Conservation (phyloP, 2,113 vertebrate genomes). For the Pomatorhinus ruficollis region DNA sequence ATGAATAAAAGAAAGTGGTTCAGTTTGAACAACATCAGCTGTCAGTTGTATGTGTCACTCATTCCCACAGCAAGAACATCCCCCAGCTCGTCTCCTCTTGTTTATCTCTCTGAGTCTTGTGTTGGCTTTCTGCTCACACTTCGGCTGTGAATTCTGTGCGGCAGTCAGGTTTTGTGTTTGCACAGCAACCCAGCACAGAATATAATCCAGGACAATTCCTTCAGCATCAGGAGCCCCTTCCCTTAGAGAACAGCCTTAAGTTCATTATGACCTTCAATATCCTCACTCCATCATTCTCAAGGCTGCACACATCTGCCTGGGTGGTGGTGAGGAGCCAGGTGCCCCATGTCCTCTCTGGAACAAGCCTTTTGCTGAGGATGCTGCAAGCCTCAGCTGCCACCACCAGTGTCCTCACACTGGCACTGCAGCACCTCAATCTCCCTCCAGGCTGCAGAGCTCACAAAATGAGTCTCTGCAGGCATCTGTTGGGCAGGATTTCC, state of each 20-base stretch:
- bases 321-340: background rate
- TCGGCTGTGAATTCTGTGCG: background rate
- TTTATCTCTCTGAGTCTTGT: background rate
- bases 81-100: background rate
- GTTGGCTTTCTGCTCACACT: background rate
- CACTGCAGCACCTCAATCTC: background rate
- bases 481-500: background rate
- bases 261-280: rapidly evolving
- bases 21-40: background rate
- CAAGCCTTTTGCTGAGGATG: background rate
- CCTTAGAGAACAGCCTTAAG: background rate
- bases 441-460: background rate
- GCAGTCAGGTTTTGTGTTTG: background rate
- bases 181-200: background rate
- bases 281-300: background rate
- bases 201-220: background rate
- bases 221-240: background rate
- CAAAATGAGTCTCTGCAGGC: background rate
- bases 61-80: background rate
- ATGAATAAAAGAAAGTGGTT: background rate
- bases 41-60: background rate
- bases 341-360: background rate
- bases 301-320: background rate
- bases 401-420: background rate
- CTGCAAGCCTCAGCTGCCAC: rapidly evolving